Conservation (phyloP, 1,140 invertebrate species). For the Bradynema listronoti region DNA sequence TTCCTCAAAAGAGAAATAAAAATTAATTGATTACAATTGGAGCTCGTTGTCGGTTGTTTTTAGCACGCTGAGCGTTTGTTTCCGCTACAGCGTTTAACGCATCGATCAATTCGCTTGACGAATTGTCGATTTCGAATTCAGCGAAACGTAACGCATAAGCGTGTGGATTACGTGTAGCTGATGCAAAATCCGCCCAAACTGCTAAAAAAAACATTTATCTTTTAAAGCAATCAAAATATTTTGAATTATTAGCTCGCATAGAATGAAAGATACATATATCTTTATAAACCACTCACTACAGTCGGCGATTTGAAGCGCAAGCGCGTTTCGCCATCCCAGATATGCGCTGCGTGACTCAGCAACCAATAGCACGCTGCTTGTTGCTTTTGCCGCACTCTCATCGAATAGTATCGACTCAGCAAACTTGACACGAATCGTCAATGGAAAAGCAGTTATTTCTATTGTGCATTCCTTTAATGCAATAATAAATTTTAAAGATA, state of each 20-base stretch:
- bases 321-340: conserved; percentile 33
- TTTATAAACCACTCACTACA: conserved; percentile 22
- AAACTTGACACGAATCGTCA: conserved; percentile 26
- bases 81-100: too few species aligned
- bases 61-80: too few species aligned
- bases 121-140: too few species aligned
- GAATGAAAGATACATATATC: too few species aligned
- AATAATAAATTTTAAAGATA: too few species aligned
- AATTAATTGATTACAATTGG: too few species aligned
- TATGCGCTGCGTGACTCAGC: conserved; percentile 18
- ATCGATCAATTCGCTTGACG: neutral
- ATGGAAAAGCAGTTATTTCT: conserved; percentile 26
- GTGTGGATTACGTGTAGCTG: conserved; percentile 20
- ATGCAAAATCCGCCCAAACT: conserved; percentile 26
- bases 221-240: too few species aligned
- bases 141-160: neutral
- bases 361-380: conserved; percentile 18
- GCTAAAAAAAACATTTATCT: conserved; percentile 23
- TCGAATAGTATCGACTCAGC: conserved; percentile 4
- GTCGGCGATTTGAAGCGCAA: conserved; percentile 28
- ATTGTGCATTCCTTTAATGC: conserved; percentile 3
- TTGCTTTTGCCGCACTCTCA: too few species aligned
- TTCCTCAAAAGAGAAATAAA: too few species aligned
- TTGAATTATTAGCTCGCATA: too few species aligned
- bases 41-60: too few species aligned